These are phyloP conservation scores for Zingel zingel DNA, from an alignment of 2,113 vertebrate genomes.

Conservation along the genomic window DNA sequence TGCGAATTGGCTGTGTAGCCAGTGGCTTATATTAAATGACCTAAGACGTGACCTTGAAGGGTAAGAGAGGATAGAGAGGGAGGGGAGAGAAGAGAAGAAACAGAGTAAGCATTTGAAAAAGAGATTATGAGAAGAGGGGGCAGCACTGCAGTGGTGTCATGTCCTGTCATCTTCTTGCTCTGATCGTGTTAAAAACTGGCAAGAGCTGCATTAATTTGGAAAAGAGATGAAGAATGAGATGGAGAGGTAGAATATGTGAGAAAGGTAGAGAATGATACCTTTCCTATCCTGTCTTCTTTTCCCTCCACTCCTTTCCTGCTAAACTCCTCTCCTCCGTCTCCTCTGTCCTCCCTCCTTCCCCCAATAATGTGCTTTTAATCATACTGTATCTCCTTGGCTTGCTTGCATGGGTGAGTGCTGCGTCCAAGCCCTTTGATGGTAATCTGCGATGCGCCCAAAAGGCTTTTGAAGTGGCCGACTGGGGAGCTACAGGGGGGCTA, in stretches of 20 bases:
- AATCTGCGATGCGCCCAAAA: slow-evolving; percentile 86
- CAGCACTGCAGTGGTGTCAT: slow-evolving; percentile 42
- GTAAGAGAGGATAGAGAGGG: slow-evolving; percentile 40
- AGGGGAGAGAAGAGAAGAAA: slow-evolving; percentile 33
- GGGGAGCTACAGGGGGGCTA: slow-evolving; percentile 65
- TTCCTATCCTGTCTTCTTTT: slow-evolving; percentile 44
- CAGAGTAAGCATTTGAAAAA: slow-evolving; percentile 43
- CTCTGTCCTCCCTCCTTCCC: slow-evolving; percentile 52
- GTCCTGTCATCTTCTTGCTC: slow-evolving; percentile 51
- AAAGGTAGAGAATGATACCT: slow-evolving; percentile 50
- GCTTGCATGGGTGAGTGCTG: slow-evolving; percentile 71
- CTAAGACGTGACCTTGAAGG: slow-evolving; percentile 70
- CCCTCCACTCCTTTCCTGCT: slow-evolving; percentile 42
- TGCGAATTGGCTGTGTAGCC: slow-evolving; percentile 80
- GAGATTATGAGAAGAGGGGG: slow-evolving; percentile 44
- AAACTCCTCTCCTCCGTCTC: too few relatives aligned
- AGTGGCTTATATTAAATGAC: slow-evolving; percentile 83
- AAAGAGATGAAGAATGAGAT: slow-evolving; percentile 18
- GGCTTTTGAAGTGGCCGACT: slow-evolving; percentile 88
- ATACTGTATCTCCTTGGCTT: slow-evolving; percentile 72
- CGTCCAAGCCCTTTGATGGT: slow-evolving; percentile 86
- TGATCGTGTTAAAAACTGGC: slow-evolving; percentile 53
- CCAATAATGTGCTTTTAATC: slow-evolving; percentile 81
- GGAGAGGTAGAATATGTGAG: slow-evolving; percentile 22
- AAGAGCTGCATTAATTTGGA: slow-evolving; percentile 39